phyloP scores from a whole-genome alignment of 2,888 invertebrate genomes.

The Ptilodon capucinus region DNA sequence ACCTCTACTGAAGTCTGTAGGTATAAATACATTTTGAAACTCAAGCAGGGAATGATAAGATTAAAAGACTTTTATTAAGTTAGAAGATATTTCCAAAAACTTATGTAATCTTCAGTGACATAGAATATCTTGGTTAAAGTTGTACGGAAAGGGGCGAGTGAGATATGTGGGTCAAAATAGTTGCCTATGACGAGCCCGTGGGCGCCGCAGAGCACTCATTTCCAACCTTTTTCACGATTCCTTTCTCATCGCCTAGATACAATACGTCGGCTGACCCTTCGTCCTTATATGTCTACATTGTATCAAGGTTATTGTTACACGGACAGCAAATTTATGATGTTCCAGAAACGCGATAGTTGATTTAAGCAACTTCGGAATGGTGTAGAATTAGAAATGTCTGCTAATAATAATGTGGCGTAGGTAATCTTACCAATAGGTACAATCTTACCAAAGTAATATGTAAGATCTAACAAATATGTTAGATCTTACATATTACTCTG shows the following conservation, averaged over 20 bases:
- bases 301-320: conserved; percentile 39
- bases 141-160: conserved; percentile 24
- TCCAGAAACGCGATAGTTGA: conserved; percentile 19
- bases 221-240: conserved; percentile 44
- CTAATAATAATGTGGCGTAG: too few species aligned
- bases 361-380: conserved; percentile 6
- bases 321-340: conserved; percentile 33
- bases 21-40: too few species aligned
- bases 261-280: conserved; percentile 35
- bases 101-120: conserved; percentile 17
- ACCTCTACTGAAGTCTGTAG: too few species aligned
- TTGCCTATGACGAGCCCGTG: conserved; percentile 18
- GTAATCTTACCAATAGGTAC: too few species aligned
- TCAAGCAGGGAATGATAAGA: too few species aligned
- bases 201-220: conserved; percentile 33
- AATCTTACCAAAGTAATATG: too few species aligned
- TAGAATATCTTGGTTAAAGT: conserved; percentile 26
- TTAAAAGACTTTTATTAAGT: conserved; percentile 8
- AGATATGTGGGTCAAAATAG: conserved; percentile 46
- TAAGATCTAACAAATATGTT: too few species aligned
- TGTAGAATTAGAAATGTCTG: neutral
- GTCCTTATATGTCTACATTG: conserved; percentile 34
- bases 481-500: too few species aligned
- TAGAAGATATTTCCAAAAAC: conserved; percentile 24
- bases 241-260: conserved; percentile 43